Conservation (phyloP, 2,888 invertebrate genomes). For the Laspeyria flexula region DNA sequence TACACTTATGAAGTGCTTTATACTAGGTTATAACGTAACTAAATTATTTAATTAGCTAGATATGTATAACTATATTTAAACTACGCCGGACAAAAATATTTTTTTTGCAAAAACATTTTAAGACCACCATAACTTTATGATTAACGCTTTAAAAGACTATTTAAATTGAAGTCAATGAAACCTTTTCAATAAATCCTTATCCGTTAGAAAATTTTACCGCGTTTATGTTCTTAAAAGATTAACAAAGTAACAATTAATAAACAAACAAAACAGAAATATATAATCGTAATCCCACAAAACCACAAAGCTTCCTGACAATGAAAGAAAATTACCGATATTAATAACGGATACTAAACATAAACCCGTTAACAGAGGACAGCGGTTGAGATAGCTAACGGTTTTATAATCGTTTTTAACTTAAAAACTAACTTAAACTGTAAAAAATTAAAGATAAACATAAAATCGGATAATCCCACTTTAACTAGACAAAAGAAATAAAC, state of each 20-base stretch:
- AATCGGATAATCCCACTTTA: conserved; percentile 28
- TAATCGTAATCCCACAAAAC: not conserved
- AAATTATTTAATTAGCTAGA: no score
- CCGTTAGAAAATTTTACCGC: no score
- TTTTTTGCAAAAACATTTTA: no score
- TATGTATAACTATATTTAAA: no score
- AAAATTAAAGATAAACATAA: conserved; percentile 22
- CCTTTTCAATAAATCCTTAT: no score
- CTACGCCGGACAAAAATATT: no score
- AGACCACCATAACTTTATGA: no score
- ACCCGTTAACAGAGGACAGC: conserved; percentile 15
- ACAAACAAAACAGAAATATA: not conserved
- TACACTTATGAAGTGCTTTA: conserved; percentile 8
- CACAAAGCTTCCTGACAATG: not conserved
- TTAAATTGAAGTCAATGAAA: no score
- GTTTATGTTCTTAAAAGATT: not conserved
- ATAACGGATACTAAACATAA: conserved; percentile 9
- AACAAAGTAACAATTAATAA: no score
- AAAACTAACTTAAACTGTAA: conserved; percentile 30
- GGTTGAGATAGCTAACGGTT: conserved; percentile 28
- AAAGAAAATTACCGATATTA: not conserved
- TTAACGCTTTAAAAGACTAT: no score
- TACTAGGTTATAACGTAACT: no score
- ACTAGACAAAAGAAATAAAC: conserved; percentile 41
- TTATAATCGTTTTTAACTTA: conserved; percentile 20